These are phyloP conservation scores for Bos javanicus DNA, from an alignment of 2,113 vertebrate species.

Conservation along the genomic window DNA sequence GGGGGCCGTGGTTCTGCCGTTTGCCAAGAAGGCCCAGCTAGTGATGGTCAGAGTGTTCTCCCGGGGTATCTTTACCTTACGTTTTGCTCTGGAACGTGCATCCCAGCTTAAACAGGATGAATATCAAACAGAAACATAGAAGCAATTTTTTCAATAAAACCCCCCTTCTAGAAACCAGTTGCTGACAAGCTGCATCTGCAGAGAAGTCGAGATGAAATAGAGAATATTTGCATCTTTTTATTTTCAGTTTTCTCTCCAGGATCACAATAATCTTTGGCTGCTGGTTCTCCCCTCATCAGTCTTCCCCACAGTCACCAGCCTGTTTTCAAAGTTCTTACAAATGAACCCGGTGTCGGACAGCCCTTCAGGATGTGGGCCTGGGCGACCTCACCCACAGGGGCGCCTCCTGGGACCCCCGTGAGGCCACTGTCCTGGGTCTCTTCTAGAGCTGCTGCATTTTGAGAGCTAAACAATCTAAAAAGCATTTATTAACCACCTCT, in stretches of 20 bases:
- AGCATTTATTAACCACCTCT: neutral
- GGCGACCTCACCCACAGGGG: neutral
- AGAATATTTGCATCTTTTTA: slow-evolving; percentile 19
- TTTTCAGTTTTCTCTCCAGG: slow-evolving; percentile 37
- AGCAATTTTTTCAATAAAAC: slow-evolving; percentile 65
- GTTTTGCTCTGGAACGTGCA: slow-evolving; percentile 43
- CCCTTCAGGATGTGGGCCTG: fast-evolving
- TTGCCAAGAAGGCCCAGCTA: neutral
- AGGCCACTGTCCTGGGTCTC: neutral
- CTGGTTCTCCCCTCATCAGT: neutral
- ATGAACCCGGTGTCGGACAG: fast-evolving
- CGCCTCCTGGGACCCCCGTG: fast-evolving
- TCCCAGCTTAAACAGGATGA: slow-evolving; percentile 67
- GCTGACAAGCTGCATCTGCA: slow-evolving; percentile 59
- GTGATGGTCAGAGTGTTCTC: neutral
- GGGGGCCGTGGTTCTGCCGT: neutral
- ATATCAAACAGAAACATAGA: slow-evolving; percentile 68
- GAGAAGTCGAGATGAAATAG: slow-evolving; percentile 63
- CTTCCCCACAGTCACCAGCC: neutral
- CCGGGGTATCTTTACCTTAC: slow-evolving; percentile 40
- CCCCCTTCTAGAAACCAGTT: slow-evolving; percentile 62
- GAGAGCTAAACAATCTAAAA: neutral
- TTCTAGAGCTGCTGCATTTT: neutral
- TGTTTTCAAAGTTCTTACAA: neutral
- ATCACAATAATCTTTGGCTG: neutral